Conservation (phyloP, 2,113 vertebrate genomes). For the Lycocorax pyrrhopterus region DNA sequence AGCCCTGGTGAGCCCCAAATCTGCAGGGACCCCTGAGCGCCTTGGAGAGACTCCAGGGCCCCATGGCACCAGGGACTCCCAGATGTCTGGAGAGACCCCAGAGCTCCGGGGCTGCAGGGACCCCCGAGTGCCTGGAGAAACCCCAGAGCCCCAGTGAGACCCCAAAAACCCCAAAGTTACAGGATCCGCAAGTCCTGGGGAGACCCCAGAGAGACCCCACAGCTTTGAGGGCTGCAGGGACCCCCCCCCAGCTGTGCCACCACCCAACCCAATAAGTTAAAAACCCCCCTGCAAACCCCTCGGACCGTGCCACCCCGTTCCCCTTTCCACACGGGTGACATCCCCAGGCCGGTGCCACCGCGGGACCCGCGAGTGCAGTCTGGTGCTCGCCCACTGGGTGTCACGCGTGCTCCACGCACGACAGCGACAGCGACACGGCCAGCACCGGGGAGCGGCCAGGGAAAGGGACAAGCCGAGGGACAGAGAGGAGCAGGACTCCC, state of each 20-base stretch:
- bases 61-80: neutral
- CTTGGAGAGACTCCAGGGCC: neutral
- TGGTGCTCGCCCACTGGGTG: neutral
- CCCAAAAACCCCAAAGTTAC: neutral
- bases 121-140: neutral
- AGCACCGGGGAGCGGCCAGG: rapidly evolving
- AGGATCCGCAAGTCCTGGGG: too few relatives aligned
- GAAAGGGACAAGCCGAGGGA: neutral
- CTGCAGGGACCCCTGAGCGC: neutral
- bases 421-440: neutral
- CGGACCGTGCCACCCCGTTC: neutral
- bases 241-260: rapidly evolving
- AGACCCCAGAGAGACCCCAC: neutral
- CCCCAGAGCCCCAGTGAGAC: neutral
- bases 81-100: neutral
- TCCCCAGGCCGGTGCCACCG: rapidly evolving
- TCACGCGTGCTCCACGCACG: neutral
- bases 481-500: neutral
- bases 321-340: neutral
- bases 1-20: neutral
- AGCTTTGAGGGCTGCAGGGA: neutral
- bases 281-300: neutral
- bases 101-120: neutral
- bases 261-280: neutral
- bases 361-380: neutral